phyloP scores from a whole-genome alignment of 2,113 vertebrate genomes.

The Oophaga pumilio region DNA sequence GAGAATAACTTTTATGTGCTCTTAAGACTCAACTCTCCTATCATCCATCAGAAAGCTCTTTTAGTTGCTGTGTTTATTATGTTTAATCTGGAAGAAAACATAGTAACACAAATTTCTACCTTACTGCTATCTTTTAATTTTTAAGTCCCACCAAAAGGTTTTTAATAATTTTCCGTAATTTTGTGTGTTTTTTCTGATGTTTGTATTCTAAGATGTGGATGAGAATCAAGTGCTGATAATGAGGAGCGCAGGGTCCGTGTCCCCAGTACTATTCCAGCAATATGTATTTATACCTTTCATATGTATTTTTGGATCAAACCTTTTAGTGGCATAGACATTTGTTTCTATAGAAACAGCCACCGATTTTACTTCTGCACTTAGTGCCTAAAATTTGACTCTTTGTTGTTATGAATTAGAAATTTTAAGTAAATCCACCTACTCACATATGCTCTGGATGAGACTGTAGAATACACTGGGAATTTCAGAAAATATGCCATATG shows the following conservation, averaged over 20 bases:
- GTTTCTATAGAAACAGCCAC: slow-evolving; percentile 49
- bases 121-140: neutral
- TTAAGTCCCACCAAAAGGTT: neutral
- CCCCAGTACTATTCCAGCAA: neutral
- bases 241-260: neutral
- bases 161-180: neutral
- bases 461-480: neutral
- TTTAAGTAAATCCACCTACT: slow-evolving; percentile 52
- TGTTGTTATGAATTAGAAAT: slow-evolving; percentile 50
- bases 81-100: too few relatives aligned
- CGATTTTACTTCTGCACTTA: neutral
- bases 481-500: slow-evolving; percentile 31
- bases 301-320: slow-evolving; percentile 41
- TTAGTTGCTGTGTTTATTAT: too few relatives aligned
- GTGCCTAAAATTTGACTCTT: slow-evolving; percentile 33
- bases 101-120: neutral
- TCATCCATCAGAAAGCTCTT: too few relatives aligned
- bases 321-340: slow-evolving; percentile 13
- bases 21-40: too few relatives aligned
- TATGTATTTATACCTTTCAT: slow-evolving; percentile 30
- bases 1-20: too few relatives aligned
- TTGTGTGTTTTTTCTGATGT: neutral
- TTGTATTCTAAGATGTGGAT: neutral
- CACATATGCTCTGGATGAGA: slow-evolving; percentile 30
- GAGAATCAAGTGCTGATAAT: neutral